phyloP scores from a whole-genome alignment of 2,113 vertebrate species.

The Lepus timidus region DNA sequence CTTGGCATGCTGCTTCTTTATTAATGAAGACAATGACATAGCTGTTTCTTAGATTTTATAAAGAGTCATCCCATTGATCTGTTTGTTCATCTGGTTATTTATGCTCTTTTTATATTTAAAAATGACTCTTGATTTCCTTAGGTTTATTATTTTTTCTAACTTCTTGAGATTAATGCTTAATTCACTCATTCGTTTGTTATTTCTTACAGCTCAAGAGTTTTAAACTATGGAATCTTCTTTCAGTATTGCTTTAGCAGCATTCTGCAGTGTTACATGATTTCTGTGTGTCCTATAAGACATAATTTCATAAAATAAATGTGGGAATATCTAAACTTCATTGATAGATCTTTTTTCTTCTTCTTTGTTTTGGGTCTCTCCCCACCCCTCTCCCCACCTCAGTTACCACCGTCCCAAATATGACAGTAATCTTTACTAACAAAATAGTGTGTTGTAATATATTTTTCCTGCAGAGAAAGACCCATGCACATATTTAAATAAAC shows the following conservation, averaged over 20 bases:
- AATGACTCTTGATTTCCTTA: background rate
- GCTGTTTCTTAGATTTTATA: background rate
- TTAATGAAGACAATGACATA: background rate
- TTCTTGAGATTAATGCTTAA: no score
- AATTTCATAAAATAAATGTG: background rate
- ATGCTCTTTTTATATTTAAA: background rate
- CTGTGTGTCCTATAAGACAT: background rate
- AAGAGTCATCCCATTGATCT: background rate
- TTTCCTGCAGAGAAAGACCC: background rate
- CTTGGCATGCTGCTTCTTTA: background rate
- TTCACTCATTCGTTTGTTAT: background rate
- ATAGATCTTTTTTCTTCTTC: background rate
- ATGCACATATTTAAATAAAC: background rate
- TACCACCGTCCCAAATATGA: background rate
- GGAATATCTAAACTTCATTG: background rate
- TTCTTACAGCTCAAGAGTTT: background rate
- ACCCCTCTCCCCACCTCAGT: background rate
- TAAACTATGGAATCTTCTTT: background rate
- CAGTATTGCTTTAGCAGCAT: background rate
- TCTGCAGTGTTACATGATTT: background rate
- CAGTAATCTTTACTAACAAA: background rate
- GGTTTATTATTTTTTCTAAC: no score
- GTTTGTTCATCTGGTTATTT: background rate
- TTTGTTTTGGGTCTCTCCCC: background rate
- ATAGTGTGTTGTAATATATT: background rate